Evolutionary conservation across 1,140 invertebrate genomes (phyloP), one percentile per base, ranked within the genome.

Genomic region (Ceratina australensis): DNA sequence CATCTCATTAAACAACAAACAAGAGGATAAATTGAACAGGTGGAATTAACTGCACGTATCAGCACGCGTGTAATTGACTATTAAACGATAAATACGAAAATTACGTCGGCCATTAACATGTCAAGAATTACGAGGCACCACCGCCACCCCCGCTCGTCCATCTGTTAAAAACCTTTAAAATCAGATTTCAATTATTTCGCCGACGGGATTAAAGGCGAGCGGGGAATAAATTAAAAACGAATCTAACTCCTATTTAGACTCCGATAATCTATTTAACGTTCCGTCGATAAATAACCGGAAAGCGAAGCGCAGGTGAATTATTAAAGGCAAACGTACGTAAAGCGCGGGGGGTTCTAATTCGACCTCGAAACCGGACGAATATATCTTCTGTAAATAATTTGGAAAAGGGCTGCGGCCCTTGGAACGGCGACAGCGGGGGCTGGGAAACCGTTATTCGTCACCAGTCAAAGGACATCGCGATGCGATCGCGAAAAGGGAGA

Each of bases 1-100:
- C 54, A 57, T 57, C 67, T 76, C 73, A 24, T 76, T 59, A 59
- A 68, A 18, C 54, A 26, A 60, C 54, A 22, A 76, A 50, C 54
- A 47, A 69, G 42, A 0, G 47, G 69, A 69, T 69, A 60, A 76
- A 75, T 47, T 24, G 24, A 68, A 68, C 56, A 24, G 5, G 42
- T 12, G n/a, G n/a, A 74, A 68, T 69, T 52, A 69, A 33, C n/a
- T 18, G 24, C 24, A 42, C 33, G 22, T 47, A 59, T 76, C 24
- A 12, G 15, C 47, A 18, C 56, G 24, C 16, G n/a, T 60, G 24
- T 49, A 60, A 52, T 50, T 69, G 57, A 76, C 66, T 28, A 50
- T 69, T 28, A 68, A 61, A 76, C 56, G 57, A 69, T 28, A 50
- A 69, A 33, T n/a, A 15, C 15, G 73, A 60, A 22, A 68, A 67